Base-by-base conservation (phyloP, 2,113 vertebrate species). In the Prietella phreatophila region DNA sequence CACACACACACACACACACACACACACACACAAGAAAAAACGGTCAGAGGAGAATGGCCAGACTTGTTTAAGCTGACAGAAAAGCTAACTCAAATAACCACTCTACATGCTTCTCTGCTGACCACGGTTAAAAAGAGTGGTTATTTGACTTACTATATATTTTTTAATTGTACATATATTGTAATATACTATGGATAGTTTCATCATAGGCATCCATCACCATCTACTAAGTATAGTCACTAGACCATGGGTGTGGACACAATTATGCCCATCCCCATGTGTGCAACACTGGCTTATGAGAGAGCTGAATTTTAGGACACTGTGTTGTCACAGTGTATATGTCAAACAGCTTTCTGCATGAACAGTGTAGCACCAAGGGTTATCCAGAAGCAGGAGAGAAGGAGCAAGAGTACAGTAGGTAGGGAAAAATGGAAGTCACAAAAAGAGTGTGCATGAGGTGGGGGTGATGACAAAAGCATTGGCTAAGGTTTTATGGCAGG, bases 221-320 rank as follows among this genome's bases (percentile, higher is more conserved):
- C 13, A 53, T 53, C 27, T 27, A 27, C 76, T 17, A 53, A 30
- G 25, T 79, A 30, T 53, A 53, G 47, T 58, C 50, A 55, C 15
- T 33, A 17, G n/a, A 81, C 27, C 27, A 27, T 30, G 50, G 20
- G 33, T 71, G 20, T 55, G 67, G 73, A 67, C 36, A 27, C 42
- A 82, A 65, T 73, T 53, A 33, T 27, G 47, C 39, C 75, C 27
- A 63, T 84, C 90, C 86, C 65, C 89, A 83, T 63, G 55, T 76
- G 78, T 90, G 82, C 88, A 92, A 90, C 78, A 84, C 82, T 88
- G 90, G 42, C 90, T 91, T 91, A 89, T 91, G 89, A 89, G 85
- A 93, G 91, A 93, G 93, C 95, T 94, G 94, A 95, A 94, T 83
- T 92, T 87, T 91, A 92, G 96, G 96, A 96, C 96, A 96, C 92